Conservation (phyloP, 1,140 invertebrate species). For the Bombus pyrosoma region DNA sequence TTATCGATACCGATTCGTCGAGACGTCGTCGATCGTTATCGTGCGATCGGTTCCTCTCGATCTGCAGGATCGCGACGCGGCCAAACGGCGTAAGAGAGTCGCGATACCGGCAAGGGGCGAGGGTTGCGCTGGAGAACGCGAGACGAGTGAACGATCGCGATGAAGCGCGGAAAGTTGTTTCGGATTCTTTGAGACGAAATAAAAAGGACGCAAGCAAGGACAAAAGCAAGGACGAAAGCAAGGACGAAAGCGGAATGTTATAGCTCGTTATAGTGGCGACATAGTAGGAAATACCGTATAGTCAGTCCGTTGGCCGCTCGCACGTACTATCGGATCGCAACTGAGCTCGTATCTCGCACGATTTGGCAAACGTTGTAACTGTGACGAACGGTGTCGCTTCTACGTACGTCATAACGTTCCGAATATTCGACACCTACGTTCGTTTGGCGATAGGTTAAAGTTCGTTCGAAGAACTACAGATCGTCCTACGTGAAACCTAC, state of each 20-base stretch:
- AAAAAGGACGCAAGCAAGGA: neutral
- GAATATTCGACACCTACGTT: conserved; percentile 3
- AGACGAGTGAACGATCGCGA: too few relatives aligned
- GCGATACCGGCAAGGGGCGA: too few relatives aligned
- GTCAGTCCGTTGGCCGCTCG: too few relatives aligned
- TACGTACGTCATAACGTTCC: neutral
- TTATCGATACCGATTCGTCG: conserved; percentile 28
- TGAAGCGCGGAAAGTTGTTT: accelerated
- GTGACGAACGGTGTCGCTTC: too few relatives aligned
- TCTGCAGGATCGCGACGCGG: neutral
- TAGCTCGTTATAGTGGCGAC: too few relatives aligned
- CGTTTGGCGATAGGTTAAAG: neutral
- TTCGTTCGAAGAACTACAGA: neutral
- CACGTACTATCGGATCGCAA: neutral
- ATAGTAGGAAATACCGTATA: too few relatives aligned
- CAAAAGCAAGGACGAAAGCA: neutral
- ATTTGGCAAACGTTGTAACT: too few relatives aligned
- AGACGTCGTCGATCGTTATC: conserved; percentile 17
- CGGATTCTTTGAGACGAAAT: too few relatives aligned
- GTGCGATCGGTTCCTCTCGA: neutral
- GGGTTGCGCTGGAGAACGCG: too few relatives aligned
- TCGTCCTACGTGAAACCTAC: neutral
- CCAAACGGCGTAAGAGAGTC: too few relatives aligned
- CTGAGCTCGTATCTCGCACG: neutral
- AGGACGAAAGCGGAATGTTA: neutral